These are phyloP conservation scores for rat (Rattus norvegicus) DNA, from an alignment of 2,113 vertebrate species.

Conservation along the genomic window DNA sequence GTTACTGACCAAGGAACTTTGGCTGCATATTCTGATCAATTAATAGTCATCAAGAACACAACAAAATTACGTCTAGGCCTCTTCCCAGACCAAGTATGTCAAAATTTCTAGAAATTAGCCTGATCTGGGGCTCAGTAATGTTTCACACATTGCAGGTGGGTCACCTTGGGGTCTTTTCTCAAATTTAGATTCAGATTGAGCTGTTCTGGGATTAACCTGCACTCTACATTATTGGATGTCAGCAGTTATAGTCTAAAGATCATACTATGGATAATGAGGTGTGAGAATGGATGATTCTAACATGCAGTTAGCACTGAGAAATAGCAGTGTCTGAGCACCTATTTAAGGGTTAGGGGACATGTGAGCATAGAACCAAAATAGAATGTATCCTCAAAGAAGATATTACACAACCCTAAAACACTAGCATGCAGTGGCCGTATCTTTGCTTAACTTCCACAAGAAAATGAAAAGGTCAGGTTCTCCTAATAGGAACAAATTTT, in stretches of 20 bases:
- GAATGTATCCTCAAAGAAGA: neutral
- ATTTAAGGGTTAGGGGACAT: neutral
- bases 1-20: neutral
- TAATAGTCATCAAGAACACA: neutral
- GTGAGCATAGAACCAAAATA: neutral
- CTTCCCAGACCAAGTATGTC: neutral
- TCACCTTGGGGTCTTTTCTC: neutral
- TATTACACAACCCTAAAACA: neutral
- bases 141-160: neutral
- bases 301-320: neutral
- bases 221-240: neutral
- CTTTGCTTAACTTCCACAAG: conserved; percentile 27
- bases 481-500: conserved; percentile 19
- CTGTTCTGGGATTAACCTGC: neutral
- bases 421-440: neutral
- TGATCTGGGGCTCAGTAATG: neutral
- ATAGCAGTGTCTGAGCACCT: neutral
- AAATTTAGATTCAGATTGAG: neutral
- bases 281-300: neutral
- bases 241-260: neutral
- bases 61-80: neutral
- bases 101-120: neutral
- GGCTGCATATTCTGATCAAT: neutral
- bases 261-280: neutral
- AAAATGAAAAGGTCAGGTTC: neutral